Conservation (phyloP, 2,797 vertebrate genomes). For the Adelosebastes latens region DNA sequence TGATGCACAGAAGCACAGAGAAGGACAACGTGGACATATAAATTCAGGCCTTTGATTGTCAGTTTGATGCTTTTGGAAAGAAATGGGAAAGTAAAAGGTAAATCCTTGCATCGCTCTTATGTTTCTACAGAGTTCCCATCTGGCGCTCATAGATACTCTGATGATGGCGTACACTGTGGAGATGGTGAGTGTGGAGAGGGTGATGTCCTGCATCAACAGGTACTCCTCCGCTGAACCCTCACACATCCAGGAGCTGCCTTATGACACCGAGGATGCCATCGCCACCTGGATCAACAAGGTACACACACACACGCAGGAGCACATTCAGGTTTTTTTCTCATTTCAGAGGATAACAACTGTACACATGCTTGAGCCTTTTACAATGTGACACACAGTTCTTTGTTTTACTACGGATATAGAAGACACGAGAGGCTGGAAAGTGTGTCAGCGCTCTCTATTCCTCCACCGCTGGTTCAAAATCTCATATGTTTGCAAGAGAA, state of each 20-base stretch:
- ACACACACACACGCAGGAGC: background rate
- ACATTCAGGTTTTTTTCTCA: background rate
- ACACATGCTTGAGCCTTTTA: conserved; percentile 7
- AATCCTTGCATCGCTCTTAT: background rate
- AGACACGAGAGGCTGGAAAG: conserved; percentile 8
- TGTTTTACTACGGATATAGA: conserved; percentile 29
- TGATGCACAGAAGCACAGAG: background rate
- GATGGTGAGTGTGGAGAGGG: conserved; percentile 96
- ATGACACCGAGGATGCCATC: conserved; percentile 95
- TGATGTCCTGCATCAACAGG: conserved; percentile 90
- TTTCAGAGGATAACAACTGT: background rate
- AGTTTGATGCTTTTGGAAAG: background rate
- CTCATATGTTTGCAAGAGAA: conserved; percentile 2
- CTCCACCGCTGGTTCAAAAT: background rate
- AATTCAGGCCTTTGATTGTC: background rate
- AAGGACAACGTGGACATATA: background rate
- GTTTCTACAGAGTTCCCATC: conserved; percentile 88
- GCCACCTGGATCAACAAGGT: conserved; percentile 98
- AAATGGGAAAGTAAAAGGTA: background rate
- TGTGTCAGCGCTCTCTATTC: background rate
- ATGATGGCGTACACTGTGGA: conserved; percentile 99
- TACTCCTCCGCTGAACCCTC: conserved; percentile 87
- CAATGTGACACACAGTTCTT: conserved; percentile 9
- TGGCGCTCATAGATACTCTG: conserved; percentile 95
- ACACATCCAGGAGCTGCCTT: conserved; percentile 88